A percentile compares a stretch with the other conserved stretches of the same genome.
phyloP scores from a whole-genome alignment of 2,113 vertebrate genomes.

The Toxotes chatareus region DNA sequence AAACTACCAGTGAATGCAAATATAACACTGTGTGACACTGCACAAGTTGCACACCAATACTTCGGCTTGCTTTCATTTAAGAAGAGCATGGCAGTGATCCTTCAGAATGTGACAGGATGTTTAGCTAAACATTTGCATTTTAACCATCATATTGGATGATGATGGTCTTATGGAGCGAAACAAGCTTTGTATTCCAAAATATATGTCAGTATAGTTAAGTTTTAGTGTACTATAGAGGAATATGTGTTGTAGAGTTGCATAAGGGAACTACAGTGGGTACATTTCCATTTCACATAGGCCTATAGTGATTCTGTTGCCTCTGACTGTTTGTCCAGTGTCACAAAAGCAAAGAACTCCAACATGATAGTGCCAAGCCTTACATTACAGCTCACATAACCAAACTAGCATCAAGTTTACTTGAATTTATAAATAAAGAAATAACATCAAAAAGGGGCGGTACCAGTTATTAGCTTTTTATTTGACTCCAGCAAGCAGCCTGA shows the following conservation, averaged over 20 bases:
- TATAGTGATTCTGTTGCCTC: not conserved
- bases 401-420: slow-evolving; percentile 22
- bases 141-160: not conserved
- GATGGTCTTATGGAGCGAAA: not conserved
- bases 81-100: not conserved
- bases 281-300: not conserved
- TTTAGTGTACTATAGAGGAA: not conserved
- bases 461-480: slow-evolving; percentile 73
- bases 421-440: slow-evolving; percentile 48
- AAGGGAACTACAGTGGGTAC: not conserved
- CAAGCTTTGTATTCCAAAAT: not conserved
- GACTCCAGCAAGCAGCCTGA: slow-evolving; percentile 74
- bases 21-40: not conserved
- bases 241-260: no score
- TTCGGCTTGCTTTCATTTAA: not conserved
- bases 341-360: slow-evolving; percentile 5
- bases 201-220: not conserved
- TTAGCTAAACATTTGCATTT: not conserved
- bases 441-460: slow-evolving; percentile 63
- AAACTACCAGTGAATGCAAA: no score
- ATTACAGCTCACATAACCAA: slow-evolving; percentile 27
- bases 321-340: not conserved
- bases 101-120: not conserved
- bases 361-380: slow-evolving; percentile 24
- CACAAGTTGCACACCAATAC: not conserved